Evolutionary conservation across 2,113 vertebrate genomes (phyloP).

Genomic region (Microcebus jonahi): DNA sequence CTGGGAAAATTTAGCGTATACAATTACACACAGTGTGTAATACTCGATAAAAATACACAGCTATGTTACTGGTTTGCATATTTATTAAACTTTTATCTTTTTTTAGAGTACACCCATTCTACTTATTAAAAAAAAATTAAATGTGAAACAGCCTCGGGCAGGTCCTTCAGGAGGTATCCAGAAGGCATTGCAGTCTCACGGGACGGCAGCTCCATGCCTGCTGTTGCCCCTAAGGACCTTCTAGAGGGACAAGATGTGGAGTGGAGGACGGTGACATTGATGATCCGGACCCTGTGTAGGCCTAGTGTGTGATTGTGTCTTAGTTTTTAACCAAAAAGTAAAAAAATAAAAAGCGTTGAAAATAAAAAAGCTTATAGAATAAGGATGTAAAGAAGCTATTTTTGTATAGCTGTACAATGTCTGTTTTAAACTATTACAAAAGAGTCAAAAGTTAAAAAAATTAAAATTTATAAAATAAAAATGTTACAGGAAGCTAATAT

Average conservation of each 20-base stretch:
- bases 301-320: neutral
- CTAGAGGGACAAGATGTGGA: neutral
- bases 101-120: neutral
- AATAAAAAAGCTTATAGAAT: no score
- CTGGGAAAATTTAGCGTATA: no score
- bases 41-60: no score
- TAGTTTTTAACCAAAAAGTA: neutral
- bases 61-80: neutral
- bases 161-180: neutral
- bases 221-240: neutral
- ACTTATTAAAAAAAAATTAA: neutral
- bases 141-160: neutral
- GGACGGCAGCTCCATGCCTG: neutral
- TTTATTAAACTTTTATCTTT: neutral
- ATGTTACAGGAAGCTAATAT: no score
- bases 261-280: neutral
- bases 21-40: no score
- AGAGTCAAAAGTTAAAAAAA: neutral
- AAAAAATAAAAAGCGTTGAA: neutral
- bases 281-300: neutral
- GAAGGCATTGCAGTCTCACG: neutral
- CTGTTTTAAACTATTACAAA: no score
- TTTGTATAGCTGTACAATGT: no score
- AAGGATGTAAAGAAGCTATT: no score
- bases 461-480: no score